Conservation (phyloP, 2,888 invertebrate species). For the Fragum fragum region DNA sequence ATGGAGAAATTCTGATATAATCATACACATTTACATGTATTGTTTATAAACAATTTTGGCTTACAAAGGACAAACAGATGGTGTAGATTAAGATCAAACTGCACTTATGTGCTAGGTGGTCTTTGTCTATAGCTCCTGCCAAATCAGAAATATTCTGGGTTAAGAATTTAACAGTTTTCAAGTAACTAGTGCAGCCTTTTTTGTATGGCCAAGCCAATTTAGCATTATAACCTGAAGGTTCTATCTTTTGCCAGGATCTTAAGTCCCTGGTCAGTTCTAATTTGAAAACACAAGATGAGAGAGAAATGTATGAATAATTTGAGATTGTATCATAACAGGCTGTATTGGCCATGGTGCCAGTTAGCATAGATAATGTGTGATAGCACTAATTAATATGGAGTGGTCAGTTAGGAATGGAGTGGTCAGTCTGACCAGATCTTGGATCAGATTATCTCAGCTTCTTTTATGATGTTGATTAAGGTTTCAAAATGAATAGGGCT, state of each 20-base stretch:
- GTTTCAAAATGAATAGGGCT: constrained; percentile 9
- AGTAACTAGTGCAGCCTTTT: too few species aligned
- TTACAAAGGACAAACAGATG: too few species aligned
- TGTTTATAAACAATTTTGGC: too few species aligned
- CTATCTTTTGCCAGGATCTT: constrained; percentile 14
- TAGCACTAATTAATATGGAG: constrained; percentile 38
- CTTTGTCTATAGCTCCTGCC: too few species aligned
- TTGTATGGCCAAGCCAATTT: not conserved
- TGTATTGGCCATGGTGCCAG: constrained; percentile 36
- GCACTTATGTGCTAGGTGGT: too few species aligned
- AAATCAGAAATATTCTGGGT: too few species aligned
- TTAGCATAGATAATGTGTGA: constrained; percentile 30
- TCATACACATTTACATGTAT: too few species aligned
- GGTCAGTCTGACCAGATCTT: constrained; percentile 56
- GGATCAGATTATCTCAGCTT: constrained; percentile 10
- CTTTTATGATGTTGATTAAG: constrained; percentile 29
- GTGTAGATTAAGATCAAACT: too few species aligned
- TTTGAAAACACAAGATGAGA: constrained; percentile 38
- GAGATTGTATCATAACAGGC: constrained; percentile 36
- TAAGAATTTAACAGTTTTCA: too few species aligned
- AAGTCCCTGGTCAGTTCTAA: constrained; percentile 50
- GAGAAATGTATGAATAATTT: constrained; percentile 57
- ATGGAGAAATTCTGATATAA: too few species aligned
- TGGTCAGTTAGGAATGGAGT: constrained; percentile 29
- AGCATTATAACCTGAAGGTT: constrained; percentile 4